Percentiles rank a stretch among this genome's conserved stretches.
phyloP scores from a whole-genome alignment of 2,797 vertebrate species.

The Tympanoctomys barrerae region DNA sequence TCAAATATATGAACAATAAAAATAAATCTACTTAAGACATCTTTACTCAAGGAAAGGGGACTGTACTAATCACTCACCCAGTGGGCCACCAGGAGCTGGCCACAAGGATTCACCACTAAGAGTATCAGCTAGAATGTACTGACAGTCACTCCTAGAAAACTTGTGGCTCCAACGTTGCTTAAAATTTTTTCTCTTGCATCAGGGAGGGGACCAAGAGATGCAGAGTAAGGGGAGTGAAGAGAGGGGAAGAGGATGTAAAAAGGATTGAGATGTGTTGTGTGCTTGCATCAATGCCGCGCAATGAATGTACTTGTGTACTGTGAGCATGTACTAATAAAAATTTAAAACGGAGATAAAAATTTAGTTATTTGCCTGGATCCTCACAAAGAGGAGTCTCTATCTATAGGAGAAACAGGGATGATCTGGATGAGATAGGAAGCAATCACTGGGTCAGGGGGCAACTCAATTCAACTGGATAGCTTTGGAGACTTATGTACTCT shows the following conservation, averaged over 20 bases:
- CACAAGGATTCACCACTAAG: not conserved
- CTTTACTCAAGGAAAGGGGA: not conserved
- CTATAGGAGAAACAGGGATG: not conserved
- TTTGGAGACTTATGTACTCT: not conserved
- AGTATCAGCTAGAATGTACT: not conserved
- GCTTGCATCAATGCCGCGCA: not conserved
- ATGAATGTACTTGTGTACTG: not conserved
- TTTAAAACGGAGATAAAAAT: not conserved
- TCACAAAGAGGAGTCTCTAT: not conserved
- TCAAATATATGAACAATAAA: not conserved
- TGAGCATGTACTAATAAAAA: not conserved
- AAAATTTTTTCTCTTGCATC: not conserved
- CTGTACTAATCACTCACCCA: not conserved
- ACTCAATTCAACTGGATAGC: not conserved
- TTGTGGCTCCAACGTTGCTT: not conserved
- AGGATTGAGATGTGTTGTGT: not conserved
- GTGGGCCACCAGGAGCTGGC: not conserved
- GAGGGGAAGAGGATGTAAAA: not conserved
- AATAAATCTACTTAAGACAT: not conserved
- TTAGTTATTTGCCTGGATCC: not conserved
- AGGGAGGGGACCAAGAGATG: not conserved
- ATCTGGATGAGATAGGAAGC: not conserved
- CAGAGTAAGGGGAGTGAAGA: not conserved
- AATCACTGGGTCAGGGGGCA: not conserved
- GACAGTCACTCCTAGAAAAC: not conserved